phyloP scores from a whole-genome alignment of 2,113 vertebrate species.

The Condylura cristata region DNA sequence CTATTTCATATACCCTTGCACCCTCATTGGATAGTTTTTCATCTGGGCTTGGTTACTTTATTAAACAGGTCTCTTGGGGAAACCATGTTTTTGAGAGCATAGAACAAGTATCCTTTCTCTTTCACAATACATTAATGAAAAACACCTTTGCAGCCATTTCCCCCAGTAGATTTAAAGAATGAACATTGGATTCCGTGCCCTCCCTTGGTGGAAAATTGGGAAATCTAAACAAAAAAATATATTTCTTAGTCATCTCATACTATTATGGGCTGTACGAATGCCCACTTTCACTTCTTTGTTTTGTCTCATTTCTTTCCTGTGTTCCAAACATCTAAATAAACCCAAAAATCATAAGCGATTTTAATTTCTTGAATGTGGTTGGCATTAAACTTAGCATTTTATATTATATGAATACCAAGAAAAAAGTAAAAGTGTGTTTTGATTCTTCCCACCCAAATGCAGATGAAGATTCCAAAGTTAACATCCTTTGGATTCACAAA shows the following conservation, averaged over 20 bases:
- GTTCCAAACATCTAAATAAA: constrained; percentile 47
- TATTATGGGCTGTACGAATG: neutral
- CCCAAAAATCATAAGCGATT: neutral
- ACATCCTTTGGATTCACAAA: neutral
- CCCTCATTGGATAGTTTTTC: neutral
- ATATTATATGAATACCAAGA: constrained; percentile 34
- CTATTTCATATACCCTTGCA: constrained; percentile 8
- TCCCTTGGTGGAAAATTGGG: neutral
- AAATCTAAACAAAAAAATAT: neutral
- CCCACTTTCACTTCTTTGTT: constrained; percentile 39
- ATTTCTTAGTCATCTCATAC: constrained; percentile 27
- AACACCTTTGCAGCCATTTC: constrained; percentile 49
- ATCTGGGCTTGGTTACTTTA: neutral
- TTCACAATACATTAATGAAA: neutral
- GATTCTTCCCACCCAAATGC: neutral
- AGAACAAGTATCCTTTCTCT: constrained; percentile 57
- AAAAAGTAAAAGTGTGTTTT: constrained; percentile 37
- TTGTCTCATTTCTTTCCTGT: neutral
- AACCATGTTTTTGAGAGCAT: constrained; percentile 43
- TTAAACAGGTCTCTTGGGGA: constrained; percentile 38
- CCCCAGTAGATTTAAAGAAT: constrained; percentile 50
- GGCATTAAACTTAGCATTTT: constrained; percentile 51
- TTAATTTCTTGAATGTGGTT: constrained; percentile 43
- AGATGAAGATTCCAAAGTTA: constrained; percentile 48
- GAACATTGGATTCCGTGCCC: constrained; percentile 35